Base-by-base conservation (phyloP, 2,888 invertebrate species). In the Eristalis arbustorum region DNA sequence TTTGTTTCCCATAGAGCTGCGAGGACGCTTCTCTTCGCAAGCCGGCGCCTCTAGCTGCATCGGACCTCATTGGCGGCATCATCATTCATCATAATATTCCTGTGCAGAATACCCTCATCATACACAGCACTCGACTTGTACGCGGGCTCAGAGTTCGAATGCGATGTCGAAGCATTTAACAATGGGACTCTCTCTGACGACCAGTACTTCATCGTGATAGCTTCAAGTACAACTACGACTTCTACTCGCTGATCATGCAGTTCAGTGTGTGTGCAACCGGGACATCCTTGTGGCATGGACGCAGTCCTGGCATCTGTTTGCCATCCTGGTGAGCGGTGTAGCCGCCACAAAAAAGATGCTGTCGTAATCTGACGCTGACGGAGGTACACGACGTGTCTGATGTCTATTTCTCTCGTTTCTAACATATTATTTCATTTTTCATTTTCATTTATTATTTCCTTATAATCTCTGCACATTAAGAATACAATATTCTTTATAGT, bases 251-350 rank as follows among this genome's bases (percentile, higher is more conserved):
- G 25, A 90, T 92, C 25, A 93, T 92, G 90, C 91, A 93, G 89
- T 93, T 92, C 88, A 90, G 93, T 89, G 90, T 93, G 92, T 93
- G 14, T 93, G 93, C 81, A 88, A 91, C 34, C 89, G 93, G 22
- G 91, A 91, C 71, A 93, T 93, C 63, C 91, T 93, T 42, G 91
- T 93, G 25, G 93, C 93, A 5, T 92, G 93, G 90, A 93, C 93
- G 0, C 93, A 93, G 89, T 93, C 92, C 77, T 93, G 93, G 91
- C 93, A 93, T 91, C 90, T 93, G 77, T 92, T 93, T 56, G 93
- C 93, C 0, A 92, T 93, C 13, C 90, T 93, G 13, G 89, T 91
- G 8, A 93, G 93, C 3, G 93, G 93, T n/a, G 90, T 93, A 1
- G 34, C 91, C 22, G 93, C 91, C 73, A 93, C 92, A 3, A 91